Evolutionary conservation across 2,797 vertebrate genomes (phyloP).

Genomic region (Clarias pachynema): DNA sequence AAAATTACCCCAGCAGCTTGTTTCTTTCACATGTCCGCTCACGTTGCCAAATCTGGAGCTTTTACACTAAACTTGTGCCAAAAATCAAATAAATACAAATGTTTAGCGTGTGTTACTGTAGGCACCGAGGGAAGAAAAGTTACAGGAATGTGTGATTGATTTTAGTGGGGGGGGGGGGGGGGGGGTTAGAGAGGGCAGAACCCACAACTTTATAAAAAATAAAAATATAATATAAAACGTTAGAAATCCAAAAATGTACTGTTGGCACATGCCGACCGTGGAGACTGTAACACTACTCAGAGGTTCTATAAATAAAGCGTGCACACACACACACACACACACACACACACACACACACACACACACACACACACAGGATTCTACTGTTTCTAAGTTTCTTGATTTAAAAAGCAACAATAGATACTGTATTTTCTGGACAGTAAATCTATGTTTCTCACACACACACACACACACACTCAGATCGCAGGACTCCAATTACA

Average conservation of each 20-base stretch:
- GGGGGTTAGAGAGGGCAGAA: background rate
- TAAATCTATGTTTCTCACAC: background rate
- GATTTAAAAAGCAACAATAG: background rate
- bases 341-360: too few relatives aligned
- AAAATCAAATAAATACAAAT: background rate
- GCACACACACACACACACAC: background rate
- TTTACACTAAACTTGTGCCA: background rate
- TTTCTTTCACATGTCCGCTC: background rate
- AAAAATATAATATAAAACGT: background rate
- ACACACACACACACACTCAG: too few relatives aligned
- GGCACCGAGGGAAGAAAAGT: background rate
- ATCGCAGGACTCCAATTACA: background rate
- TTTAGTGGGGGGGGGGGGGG: too few relatives aligned
- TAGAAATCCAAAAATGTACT: background rate
- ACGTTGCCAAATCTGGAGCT: background rate
- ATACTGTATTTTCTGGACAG: background rate
- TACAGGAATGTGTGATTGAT: background rate
- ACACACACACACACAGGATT: background rate
- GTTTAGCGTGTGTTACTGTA: background rate
- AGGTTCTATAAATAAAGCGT: background rate
- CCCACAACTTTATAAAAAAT: background rate
- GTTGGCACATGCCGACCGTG: background rate
- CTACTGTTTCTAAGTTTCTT: background rate
- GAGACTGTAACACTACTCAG: background rate
- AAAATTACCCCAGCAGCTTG: background rate